Base-by-base conservation (phyloP, 2,113 vertebrate genomes). In the Diadophis punctatus region DNA sequence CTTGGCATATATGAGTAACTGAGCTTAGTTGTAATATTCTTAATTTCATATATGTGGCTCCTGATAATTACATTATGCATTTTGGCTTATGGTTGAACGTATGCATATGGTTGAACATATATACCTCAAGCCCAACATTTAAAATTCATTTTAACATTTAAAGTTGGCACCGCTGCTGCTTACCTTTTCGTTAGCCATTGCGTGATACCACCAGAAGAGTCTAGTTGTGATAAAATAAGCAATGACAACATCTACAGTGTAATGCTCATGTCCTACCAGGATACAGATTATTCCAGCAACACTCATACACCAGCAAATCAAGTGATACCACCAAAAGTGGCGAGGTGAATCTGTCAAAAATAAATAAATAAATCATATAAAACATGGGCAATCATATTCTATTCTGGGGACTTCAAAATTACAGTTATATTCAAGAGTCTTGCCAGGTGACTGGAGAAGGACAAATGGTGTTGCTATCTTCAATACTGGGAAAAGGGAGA, bases 141-240 rank as follows among this genome's bases (percentile, higher is more conserved):
- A 87, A 68, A 22, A 87, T 51, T 51, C 14, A 34, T 87, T 51
- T 51, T 22, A 68, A 68, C 30, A n/a, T n/a, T 68, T 68, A n/a
- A 87, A 88, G 20, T n/a, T 43, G 48, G 9, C 63, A 84, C 25
- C 9, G 8, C 23, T 39, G 23, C 56, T 55, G 87, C 97, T 97
- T 91, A 99, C 99, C 98, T 99, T 99, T 95, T 99, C 97, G 68
- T 99, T 99, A 94, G 99, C 98, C 99, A 99, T 99, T 1, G 99
- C 98, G 93, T 99, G 99, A 96, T 99, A 99, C 99, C 99, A 99
- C 98, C 99, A 99, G 96, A 99, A 99, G 48, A 99, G 98, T 48
- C 99, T 97, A 0, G 99, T 99, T 20, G 99, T 99, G 97, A 99
- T 98, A 7, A 98, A 99, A 90, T 99, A 99, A 55, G 98, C 99